Evolutionary conservation across 2,888 invertebrate species (phyloP).

Genomic region (Caradrina clavipalpis): DNA sequence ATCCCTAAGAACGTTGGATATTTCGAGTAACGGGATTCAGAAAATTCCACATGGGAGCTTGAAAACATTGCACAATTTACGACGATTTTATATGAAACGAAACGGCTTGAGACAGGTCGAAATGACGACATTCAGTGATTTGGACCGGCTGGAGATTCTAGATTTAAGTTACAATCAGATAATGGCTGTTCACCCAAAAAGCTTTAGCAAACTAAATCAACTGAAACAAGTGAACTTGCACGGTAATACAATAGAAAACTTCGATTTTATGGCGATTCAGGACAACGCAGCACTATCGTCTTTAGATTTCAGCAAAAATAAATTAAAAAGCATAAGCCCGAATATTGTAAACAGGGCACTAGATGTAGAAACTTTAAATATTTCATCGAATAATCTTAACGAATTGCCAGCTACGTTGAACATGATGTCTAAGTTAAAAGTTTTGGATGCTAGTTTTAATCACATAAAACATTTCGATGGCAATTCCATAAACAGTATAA

Average conservation of each 20-base stretch:
- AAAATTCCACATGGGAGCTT: conserved; percentile 92
- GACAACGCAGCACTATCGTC: conserved; percentile 92
- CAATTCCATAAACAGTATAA: conserved; percentile 93
- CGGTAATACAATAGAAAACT: conserved; percentile 94
- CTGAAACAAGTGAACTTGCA: conserved; percentile 94
- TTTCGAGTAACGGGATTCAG: conserved; percentile 94
- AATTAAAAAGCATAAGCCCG: conserved; percentile 92
- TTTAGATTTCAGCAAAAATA: conserved; percentile 94
- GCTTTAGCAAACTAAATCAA: conserved; percentile 92
- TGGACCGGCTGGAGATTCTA: conserved; percentile 93
- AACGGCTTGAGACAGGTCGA: conserved; percentile 94
- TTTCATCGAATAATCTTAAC: conserved; percentile 94
- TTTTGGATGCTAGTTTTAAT: conserved; percentile 95
- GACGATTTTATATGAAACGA: conserved; percentile 93
- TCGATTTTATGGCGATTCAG: conserved; percentile 93
- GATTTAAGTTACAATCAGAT: conserved; percentile 95
- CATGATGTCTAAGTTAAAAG: conserved; percentile 92
- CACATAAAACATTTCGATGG: conserved; percentile 93
- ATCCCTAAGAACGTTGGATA: conserved; percentile 93
- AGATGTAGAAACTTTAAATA: conserved; percentile 93
- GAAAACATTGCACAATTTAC: conserved; percentile 92
- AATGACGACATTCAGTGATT: conserved; percentile 93
- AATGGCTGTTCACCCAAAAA: conserved; percentile 92
- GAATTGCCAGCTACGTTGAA: conserved; percentile 94
- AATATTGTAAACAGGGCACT: conserved; percentile 92